phyloP scores from a whole-genome alignment of 2,888 invertebrate genomes.

The Tuberolachnus salignus region DNA sequence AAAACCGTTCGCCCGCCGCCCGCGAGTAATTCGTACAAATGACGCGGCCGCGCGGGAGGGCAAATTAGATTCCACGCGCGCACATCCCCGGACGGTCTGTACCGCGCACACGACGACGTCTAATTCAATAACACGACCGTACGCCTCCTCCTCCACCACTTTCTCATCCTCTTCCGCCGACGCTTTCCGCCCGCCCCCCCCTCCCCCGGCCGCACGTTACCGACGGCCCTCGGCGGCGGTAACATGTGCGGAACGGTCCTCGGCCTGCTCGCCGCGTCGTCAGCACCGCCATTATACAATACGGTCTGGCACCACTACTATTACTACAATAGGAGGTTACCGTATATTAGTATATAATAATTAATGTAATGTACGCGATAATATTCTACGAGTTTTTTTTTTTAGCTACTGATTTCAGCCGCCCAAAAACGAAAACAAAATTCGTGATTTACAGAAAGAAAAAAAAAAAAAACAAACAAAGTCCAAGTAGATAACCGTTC shows the following conservation, averaged over 20 bases:
- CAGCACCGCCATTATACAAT: background rate
- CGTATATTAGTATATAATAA: too few relatives aligned
- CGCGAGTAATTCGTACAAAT: constrained; percentile 47
- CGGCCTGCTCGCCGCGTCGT: constrained; percentile 14
- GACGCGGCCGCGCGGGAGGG: constrained; percentile 39
- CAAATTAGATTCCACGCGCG: constrained; percentile 46
- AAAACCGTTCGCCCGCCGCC: background rate
- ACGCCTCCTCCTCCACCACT: background rate
- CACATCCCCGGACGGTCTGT: constrained; percentile 13
- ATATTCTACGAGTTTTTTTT: too few relatives aligned
- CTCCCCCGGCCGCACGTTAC: background rate
- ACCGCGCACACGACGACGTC: background rate
- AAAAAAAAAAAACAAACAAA: too few relatives aligned
- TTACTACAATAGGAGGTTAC: too few relatives aligned
- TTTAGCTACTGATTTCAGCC: too few relatives aligned
- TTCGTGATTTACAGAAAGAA: too few relatives aligned
- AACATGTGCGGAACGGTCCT: constrained; percentile 30
- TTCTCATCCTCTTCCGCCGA: background rate
- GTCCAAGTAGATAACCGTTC: too few relatives aligned
- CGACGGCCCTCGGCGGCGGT: constrained; percentile 6
- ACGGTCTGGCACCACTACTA: background rate
- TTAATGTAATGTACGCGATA: too few relatives aligned
- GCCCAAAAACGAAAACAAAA: too few relatives aligned
- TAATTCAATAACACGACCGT: constrained; percentile 45
- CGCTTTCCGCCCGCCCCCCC: background rate